Evolutionary conservation across 2,888 invertebrate species (phyloP).

Genomic region (Noctua janthina): DNA sequence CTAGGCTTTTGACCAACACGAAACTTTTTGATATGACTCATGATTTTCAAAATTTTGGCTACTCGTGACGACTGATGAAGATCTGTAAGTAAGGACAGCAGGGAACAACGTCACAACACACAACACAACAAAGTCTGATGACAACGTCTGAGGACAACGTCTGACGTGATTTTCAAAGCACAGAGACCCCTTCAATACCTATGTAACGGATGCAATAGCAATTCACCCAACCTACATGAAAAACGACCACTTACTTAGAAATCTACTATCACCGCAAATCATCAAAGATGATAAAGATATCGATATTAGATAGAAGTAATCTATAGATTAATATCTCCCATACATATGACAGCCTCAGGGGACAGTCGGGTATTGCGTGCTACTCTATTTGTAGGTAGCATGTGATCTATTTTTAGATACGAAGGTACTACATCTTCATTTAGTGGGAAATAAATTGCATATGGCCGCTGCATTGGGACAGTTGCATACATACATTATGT

Average conservation of each 20-base stretch:
- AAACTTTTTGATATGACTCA: not conserved
- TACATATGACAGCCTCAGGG: conserved; percentile 58
- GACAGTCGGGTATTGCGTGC: conserved; percentile 55
- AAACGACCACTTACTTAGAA: conserved; percentile 35
- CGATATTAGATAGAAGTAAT: conserved; percentile 52
- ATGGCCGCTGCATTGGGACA: conserved; percentile 37
- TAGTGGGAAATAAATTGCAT: conserved; percentile 56
- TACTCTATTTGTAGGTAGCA: conserved; percentile 60
- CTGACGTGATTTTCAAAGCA: not conserved
- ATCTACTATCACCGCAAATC: conserved; percentile 51
- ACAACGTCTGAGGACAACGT: no score
- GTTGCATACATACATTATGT: conserved; percentile 41
- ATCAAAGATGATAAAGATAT: conserved; percentile 57
- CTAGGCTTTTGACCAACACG: not conserved
- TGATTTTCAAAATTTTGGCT: no score
- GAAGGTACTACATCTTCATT: conserved; percentile 57
- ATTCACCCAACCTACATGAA: conserved; percentile 15
- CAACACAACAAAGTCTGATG: no score
- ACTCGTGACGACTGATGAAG: no score
- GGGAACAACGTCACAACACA: no score
- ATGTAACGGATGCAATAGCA: not conserved
- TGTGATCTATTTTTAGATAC: conserved; percentile 58
- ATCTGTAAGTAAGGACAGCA: no score
- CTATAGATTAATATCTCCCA: conserved; percentile 59
- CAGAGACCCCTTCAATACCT: not conserved